Percentiles rank a stretch among this genome's conserved stretches.
Evolutionary conservation across 2,888 invertebrate species (phyloP).

Genomic region (Amphipyra tragopoginis): DNA sequence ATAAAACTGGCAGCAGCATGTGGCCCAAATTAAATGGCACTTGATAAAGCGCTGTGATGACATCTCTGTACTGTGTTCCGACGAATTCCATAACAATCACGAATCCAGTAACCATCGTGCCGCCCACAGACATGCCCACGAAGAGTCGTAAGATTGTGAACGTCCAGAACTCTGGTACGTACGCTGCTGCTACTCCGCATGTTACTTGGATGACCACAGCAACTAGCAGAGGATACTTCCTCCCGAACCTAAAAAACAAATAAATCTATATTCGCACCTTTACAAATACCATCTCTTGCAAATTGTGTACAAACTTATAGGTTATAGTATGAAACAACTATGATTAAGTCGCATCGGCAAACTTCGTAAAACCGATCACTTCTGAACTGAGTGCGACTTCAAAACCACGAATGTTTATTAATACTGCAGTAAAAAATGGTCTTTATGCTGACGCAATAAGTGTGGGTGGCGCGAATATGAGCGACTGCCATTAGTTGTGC

Average conservation of each 20-base stretch:
- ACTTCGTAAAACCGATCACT: too few relatives aligned
- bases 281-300: too few relatives aligned
- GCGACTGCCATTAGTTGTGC: too few relatives aligned
- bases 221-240: slow-evolving; percentile 92
- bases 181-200: slow-evolving; percentile 92
- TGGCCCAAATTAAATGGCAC: slow-evolving; percentile 92
- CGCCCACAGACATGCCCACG: slow-evolving; percentile 93
- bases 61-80: slow-evolving; percentile 88
- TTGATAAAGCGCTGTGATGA: slow-evolving; percentile 91
- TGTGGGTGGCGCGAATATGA: too few relatives aligned
- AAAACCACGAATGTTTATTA: too few relatives aligned
- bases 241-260: slow-evolving; percentile 91
- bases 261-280: too few relatives aligned
- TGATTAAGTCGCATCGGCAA: too few relatives aligned
- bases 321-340: too few relatives aligned
- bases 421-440: too few relatives aligned
- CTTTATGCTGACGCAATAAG: too few relatives aligned
- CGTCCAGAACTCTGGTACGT: slow-evolving; percentile 89
- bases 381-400: too few relatives aligned
- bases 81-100: slow-evolving; percentile 92
- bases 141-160: slow-evolving; percentile 92
- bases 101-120: slow-evolving; percentile 92
- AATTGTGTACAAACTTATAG: too few relatives aligned
- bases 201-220: slow-evolving; percentile 93
- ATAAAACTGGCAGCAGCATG: slow-evolving; percentile 90